A percentile compares a stretch with the other conserved stretches of the same genome.
phyloP scores from a whole-genome alignment of 2,797 vertebrate species.

The Aeoliscus strigatus region DNA sequence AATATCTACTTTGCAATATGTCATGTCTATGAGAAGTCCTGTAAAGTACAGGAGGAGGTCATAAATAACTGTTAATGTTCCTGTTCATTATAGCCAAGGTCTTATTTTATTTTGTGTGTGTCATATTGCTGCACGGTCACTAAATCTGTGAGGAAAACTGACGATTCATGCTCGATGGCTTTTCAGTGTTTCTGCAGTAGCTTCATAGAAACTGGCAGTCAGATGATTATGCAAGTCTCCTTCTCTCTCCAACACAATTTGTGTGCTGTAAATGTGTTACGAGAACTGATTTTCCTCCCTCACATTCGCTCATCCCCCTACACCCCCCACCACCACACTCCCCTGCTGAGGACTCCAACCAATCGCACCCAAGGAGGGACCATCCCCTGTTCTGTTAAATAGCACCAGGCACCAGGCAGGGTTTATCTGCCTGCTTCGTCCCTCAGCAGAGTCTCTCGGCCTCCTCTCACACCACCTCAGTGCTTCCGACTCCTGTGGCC shows the following conservation, averaged over 20 bases:
- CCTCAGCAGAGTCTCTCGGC: conserved; percentile 39
- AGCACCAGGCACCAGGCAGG: conserved; percentile 41
- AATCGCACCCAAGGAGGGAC: conserved; percentile 46
- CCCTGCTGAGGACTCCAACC: conserved; percentile 42
- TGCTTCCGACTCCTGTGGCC: conserved; percentile 28
- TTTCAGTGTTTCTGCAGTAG: conserved; percentile 18
- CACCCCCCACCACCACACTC: conserved; percentile 18
- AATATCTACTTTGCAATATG: conserved; percentile 49
- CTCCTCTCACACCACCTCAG: conserved; percentile 33
- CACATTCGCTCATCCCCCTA: conserved; percentile 24
- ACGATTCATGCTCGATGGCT: too few species aligned
- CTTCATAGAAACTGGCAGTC: conserved; percentile 21
- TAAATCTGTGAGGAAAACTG: too few species aligned
- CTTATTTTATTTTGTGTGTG: conserved; percentile 19
- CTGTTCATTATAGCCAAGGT: conserved; percentile 50
- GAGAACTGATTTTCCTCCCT: conserved; percentile 43
- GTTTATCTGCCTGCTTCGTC: conserved; percentile 53
- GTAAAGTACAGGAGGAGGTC: conserved; percentile 27
- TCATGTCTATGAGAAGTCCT: conserved; percentile 44
- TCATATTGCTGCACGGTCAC: too few species aligned
- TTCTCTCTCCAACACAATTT: conserved; percentile 18
- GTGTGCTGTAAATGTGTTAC: conserved; percentile 57
- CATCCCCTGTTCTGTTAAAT: conserved; percentile 67
- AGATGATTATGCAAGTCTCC: conserved; percentile 38
- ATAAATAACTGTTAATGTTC: conserved; percentile 35